A percentile compares a stretch with the other conserved stretches of the same genome.
Evolutionary conservation across 2,113 vertebrate genomes (phyloP).

Genomic region (Puffinus mauretanicus): DNA sequence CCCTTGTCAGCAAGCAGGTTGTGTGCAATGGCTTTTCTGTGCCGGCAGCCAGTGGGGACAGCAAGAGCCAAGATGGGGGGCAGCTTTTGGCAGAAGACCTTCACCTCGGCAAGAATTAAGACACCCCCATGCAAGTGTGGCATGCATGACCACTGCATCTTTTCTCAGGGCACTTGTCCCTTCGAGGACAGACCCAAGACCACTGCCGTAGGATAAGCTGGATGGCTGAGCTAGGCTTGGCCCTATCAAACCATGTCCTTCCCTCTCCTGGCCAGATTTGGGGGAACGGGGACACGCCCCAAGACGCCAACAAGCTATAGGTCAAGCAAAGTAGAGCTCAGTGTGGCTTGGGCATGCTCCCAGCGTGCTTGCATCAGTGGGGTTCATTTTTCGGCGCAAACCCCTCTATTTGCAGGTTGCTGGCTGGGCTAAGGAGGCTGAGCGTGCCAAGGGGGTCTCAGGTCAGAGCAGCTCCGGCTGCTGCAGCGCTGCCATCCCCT

Average conservation of each 20-base stretch:
- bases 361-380: neutral
- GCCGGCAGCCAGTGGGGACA: neutral
- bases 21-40: neutral
- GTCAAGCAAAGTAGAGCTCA: neutral
- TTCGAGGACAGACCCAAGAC: neutral
- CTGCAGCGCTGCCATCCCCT: neutral
- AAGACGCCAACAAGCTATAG: neutral
- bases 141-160: neutral
- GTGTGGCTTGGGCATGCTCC: neutral
- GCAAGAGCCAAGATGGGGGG: neutral
- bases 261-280: neutral
- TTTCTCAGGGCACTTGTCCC: neutral
- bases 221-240: neutral
- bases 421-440: neutral
- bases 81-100: neutral
- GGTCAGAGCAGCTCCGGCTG: neutral
- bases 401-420: neutral
- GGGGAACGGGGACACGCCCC: rapidly evolving
- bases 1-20: neutral
- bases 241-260: neutral
- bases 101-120: neutral
- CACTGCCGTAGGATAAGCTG: rapidly evolving
- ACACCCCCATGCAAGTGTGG: rapidly evolving
- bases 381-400: neutral
- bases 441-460: neutral